Conservation (phyloP, 2,888 invertebrate genomes). For the Allophyes oxyacanthae region DNA sequence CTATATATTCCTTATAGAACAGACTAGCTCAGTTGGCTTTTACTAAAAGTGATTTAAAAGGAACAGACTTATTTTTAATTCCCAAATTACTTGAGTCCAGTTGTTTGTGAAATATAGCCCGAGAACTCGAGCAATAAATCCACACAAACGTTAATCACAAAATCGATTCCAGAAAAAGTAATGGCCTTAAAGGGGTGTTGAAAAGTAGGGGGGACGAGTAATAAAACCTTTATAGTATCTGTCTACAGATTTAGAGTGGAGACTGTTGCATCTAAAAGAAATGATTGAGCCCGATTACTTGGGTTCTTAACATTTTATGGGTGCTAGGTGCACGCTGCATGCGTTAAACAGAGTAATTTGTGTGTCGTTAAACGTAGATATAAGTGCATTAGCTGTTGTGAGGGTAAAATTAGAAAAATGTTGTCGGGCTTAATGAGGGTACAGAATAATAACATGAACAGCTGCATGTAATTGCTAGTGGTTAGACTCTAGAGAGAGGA, state of each 20-base stretch:
- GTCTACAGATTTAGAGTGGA: conserved; percentile 41
- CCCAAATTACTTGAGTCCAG: conserved; percentile 15
- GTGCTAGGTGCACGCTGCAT: conserved; percentile 32
- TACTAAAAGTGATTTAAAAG: no score
- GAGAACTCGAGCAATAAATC: conserved; percentile 45
- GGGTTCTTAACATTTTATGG: conserved; percentile 43
- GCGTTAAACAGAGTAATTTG: conserved; percentile 50
- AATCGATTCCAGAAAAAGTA: conserved; percentile 48
- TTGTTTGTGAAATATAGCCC: conserved; percentile 35
- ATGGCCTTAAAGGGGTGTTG: conserved; percentile 16
- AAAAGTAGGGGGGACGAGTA: conserved; percentile 8
- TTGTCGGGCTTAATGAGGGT: conserved; percentile 26
- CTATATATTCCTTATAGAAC: no score
- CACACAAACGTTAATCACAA: conserved; percentile 43
- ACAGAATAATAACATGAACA: conserved; percentile 24
- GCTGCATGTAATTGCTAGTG: conserved; percentile 32
- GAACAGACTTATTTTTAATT: conserved; percentile 17
- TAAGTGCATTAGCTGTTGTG: conserved; percentile 36
- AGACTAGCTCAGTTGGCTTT: no score
- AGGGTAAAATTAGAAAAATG: conserved; percentile 52
- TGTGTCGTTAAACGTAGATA: conserved; percentile 48
- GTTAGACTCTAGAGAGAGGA: conserved; percentile 10
- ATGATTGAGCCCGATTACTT: conserved; percentile 31
- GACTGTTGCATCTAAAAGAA: conserved; percentile 39
- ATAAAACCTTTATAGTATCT: conserved; percentile 39